Evolutionary conservation across 2,797 vertebrate genomes (phyloP), one percentile per base, ranked within the genome.

Genomic region (Sebastes trivittatus): DNA sequence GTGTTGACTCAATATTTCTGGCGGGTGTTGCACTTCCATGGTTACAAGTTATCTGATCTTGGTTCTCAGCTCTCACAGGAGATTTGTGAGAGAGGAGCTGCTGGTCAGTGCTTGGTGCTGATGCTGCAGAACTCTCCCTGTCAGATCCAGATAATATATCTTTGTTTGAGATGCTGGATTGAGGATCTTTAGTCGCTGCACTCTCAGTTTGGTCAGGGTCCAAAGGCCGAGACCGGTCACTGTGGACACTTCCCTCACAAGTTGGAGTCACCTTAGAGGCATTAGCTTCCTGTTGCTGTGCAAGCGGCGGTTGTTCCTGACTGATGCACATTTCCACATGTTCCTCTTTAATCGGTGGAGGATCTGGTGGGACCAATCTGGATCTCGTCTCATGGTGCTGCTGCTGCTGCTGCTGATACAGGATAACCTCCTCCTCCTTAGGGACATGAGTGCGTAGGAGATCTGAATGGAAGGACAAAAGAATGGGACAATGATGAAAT

Each of bases 321-420:
- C 70, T 85, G 68, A 87, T 71, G 49, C 64, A 58, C 3, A 63
- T 72, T 83, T 93, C 89, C 30, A 84, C 80, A 0, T 58, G 59
- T 52, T 93, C 92, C 38, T 89, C 86, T 87, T 93, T 93, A 61
- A 90, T 66, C 14, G 3, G 46, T 55, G 77, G 7, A 64, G 59
- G 46, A 69, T 83, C 62, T 64, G 72, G 6, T 7, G 20, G 68
- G 22, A 52, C 13, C 11, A 27, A 46, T 72, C 58, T 54, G 32
- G 78, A 49, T 8, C 4, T 58, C 2, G 13, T n/a, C 8, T 29
- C 25, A 2, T 59, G 49, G 54, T 46, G 34, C 13, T 82, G 61
- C 75, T 71, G 72, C 20, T 36, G 34, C 14, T 82, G 58, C 75
- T 38, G 36, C 36, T 77, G 77, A 20, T 62, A 78, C 25, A 55